Evolutionary conservation across 2,113 vertebrate genomes (phyloP).

Genomic region (Leptodactylus fuscus): DNA sequence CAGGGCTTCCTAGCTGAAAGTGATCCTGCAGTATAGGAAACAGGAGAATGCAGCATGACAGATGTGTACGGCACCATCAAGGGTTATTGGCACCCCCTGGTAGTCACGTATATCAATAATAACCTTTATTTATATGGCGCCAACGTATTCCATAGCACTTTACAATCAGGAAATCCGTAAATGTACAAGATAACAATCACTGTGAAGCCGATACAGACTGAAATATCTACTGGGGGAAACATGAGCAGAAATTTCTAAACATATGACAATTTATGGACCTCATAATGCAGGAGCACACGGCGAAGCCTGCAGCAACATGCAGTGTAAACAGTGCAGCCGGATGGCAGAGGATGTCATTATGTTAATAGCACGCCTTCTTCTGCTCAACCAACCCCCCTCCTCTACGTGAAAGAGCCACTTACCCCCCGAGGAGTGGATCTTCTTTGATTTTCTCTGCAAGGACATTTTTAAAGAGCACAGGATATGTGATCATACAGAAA

Average conservation of each 20-base stretch:
- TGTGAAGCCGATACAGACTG: not conserved
- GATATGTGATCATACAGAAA: slow-evolving; percentile 34
- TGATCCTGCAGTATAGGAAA: not conserved
- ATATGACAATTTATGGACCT: not conserved
- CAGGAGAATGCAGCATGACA: not conserved
- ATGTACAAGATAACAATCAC: not conserved
- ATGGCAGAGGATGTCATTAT: slow-evolving; percentile 12
- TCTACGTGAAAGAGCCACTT: slow-evolving; percentile 51
- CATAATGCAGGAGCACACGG: not conserved
- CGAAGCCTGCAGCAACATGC: slow-evolving; percentile 3
- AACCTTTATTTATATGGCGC: not conserved
- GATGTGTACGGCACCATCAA: not conserved
- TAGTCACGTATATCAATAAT: not conserved
- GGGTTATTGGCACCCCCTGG: not conserved
- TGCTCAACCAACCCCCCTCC: not conserved
- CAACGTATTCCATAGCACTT: not conserved
- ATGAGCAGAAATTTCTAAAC: not conserved
- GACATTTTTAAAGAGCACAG: slow-evolving; percentile 55
- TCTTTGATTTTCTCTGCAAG: slow-evolving; percentile 60
- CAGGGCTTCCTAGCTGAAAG: not conserved
- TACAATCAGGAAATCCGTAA: not conserved
- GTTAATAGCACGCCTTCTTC: not conserved
- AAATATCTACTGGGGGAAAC: not conserved
- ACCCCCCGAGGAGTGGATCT: slow-evolving; percentile 61
- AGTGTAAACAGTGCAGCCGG: not conserved